Percentiles rank a stretch among this genome's conserved stretches.
These are phyloP conservation scores for Scaptomyza flava DNA, from an alignment of 2,888 invertebrate genomes.

Conservation along the genomic window DNA sequence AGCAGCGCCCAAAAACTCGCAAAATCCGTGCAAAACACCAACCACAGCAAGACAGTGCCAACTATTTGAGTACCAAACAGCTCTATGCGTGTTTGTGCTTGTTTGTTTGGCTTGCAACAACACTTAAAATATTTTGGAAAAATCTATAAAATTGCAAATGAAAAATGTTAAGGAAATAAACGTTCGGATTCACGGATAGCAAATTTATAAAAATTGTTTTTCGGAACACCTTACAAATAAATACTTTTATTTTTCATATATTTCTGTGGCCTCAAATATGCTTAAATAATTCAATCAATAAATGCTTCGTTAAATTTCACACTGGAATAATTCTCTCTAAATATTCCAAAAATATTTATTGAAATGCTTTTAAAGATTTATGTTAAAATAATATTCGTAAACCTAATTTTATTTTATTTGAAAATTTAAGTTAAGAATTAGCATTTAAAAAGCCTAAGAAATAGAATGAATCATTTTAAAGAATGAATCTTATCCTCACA, in stretches of 20 bases:
- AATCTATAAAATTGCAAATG: background rate
- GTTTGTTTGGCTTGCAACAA: background rate
- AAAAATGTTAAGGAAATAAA: background rate
- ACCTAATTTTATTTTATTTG: background rate
- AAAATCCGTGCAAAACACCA: constrained; percentile 38
- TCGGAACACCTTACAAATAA: background rate
- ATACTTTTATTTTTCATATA: background rate
- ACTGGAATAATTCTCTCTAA: background rate
- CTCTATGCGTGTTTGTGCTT: background rate
- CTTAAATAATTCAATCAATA: background rate
- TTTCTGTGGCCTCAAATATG: background rate
- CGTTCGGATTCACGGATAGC: too few species aligned
- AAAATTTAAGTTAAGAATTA: background rate
- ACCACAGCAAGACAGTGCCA: constrained; percentile 27
- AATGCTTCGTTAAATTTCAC: background rate
- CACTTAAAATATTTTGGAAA: constrained; percentile 7
- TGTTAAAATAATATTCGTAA: too few species aligned
- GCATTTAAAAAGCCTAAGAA: background rate
- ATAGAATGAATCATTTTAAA: too few species aligned
- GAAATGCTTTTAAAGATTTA: background rate
- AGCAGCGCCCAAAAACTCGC: constrained; percentile 48
- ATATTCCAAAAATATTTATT: background rate
- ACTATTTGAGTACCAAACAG: constrained; percentile 23
- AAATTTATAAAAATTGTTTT: background rate
- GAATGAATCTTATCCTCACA: background rate